Percentiles rank a stretch among this genome's conserved stretches.
Conservation (phyloP, 2,888 invertebrate species). For the Cactoblastis cactorum region DNA sequence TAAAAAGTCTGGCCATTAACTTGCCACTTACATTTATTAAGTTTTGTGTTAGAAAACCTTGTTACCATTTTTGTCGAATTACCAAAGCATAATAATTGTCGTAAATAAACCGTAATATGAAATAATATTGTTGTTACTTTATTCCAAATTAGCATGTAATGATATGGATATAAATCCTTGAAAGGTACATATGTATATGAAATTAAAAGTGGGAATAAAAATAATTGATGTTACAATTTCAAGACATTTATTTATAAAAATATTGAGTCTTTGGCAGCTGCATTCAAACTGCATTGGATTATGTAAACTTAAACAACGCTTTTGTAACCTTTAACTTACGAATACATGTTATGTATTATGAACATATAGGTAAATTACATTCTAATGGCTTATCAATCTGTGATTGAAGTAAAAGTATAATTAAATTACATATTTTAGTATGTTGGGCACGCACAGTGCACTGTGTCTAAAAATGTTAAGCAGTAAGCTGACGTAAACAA, state of each 20-base stretch:
- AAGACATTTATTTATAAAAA: conserved; percentile 26
- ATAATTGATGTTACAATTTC: neutral
- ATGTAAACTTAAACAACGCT: conserved; percentile 10
- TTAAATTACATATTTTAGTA: neutral
- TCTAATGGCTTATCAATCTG: conserved; percentile 6
- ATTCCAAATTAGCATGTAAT: neutral
- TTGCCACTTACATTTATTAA: neutral
- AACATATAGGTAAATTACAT: neutral
- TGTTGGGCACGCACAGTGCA: too few species aligned
- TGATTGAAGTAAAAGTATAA: neutral
- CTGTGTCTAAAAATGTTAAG: too few species aligned
- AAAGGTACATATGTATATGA: neutral
- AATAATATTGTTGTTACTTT: conserved; percentile 6
- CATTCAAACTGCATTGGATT: conserved; percentile 16
- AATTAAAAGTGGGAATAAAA: neutral
- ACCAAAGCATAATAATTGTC: conserved; percentile 32
- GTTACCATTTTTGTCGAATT: conserved; percentile 20
- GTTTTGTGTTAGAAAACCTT: conserved; percentile 1
- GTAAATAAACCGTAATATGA: conserved; percentile 30
- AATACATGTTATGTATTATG: neutral
- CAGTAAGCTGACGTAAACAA: too few species aligned
- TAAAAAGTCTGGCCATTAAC: neutral
- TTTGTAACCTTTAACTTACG: neutral
- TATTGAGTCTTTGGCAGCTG: conserved; percentile 33
- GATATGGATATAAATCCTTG: too few species aligned